Percentiles rank a stretch among this genome's conserved stretches.
Evolutionary conservation across 1,140 invertebrate species (phyloP).

Genomic region (Lutraria rhynchaena): DNA sequence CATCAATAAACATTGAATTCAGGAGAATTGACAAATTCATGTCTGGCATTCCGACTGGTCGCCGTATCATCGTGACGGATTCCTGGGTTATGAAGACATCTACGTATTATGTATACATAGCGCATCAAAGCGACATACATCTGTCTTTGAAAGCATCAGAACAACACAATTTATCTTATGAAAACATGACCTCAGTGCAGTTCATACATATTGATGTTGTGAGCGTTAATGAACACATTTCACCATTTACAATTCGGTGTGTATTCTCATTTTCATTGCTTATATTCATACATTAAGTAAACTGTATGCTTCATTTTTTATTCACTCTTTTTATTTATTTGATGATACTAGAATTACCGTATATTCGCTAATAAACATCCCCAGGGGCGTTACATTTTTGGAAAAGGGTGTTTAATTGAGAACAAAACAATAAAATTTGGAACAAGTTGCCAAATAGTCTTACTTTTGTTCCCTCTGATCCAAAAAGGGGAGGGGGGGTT

Average conservation of each 20-base stretch:
- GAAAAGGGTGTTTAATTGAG: too few species aligned
- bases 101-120: slow-evolving; percentile 88
- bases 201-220: slow-evolving; percentile 92
- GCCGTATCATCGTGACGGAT: slow-evolving; percentile 90
- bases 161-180: slow-evolving; percentile 87
- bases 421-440: too few species aligned
- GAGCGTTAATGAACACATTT: slow-evolving; percentile 82
- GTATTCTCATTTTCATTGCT: too few species aligned
- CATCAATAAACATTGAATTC: slow-evolving; percentile 90
- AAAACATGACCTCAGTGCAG: slow-evolving; percentile 85
- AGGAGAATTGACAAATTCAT: slow-evolving; percentile 89
- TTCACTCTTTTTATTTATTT: too few species aligned
- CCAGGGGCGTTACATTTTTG: too few species aligned
- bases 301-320: too few species aligned
- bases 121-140: slow-evolving; percentile 90
- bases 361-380: too few species aligned
- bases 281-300: too few species aligned
- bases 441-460: too few species aligned
- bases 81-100: slow-evolving; percentile 95
- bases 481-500: too few species aligned
- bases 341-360: too few species aligned
- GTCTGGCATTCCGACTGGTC: slow-evolving; percentile 85
- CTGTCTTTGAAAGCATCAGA: slow-evolving; percentile 89
- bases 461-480: too few species aligned
- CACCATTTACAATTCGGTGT: slow-evolving; percentile 81